Conservation (phyloP, 1,140 invertebrate species). For the Euura saliciscinereae region DNA sequence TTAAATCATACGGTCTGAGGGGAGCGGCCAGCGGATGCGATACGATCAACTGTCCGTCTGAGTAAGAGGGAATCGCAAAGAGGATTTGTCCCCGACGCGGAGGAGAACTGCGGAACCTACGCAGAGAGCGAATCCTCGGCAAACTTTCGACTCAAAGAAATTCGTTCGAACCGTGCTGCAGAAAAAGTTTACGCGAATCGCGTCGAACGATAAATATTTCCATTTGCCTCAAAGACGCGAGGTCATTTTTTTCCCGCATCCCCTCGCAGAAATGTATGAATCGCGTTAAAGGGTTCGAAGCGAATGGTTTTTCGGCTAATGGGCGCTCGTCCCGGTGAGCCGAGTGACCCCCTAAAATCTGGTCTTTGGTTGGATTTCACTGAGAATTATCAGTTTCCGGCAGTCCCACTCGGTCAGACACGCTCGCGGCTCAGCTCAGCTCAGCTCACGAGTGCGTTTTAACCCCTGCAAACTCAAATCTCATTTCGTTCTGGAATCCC, state of each 20-base stretch:
- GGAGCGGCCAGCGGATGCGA: slow-evolving; percentile 21
- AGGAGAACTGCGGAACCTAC: too few species aligned
- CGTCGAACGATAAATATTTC: slow-evolving; percentile 20
- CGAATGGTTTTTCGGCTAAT: slow-evolving; percentile 48
- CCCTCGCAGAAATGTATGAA: slow-evolving; percentile 59
- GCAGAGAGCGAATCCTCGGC: too few species aligned
- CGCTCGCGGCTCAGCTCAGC: not conserved
- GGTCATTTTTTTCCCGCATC: too few species aligned
- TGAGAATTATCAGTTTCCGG: not conserved
- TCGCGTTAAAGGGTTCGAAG: slow-evolving; percentile 55
- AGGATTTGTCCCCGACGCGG: slow-evolving; percentile 32
- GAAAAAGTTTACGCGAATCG: too few species aligned
- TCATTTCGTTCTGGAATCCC: slow-evolving; percentile 51
- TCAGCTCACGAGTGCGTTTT: slow-evolving; percentile 27
- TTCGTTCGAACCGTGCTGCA: too few species aligned
- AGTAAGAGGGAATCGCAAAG: slow-evolving; percentile 26
- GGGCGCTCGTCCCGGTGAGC: not conserved
- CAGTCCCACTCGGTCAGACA: not conserved
- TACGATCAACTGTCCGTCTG: slow-evolving; percentile 4
- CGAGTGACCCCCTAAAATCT: not conserved
- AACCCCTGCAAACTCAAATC: slow-evolving; percentile 46
- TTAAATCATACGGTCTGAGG: slow-evolving; percentile 32
- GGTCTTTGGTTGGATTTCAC: not conserved
- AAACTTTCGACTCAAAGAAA: too few species aligned
- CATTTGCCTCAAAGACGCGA: too few species aligned